Conservation (phyloP, 2,113 vertebrate genomes). For the Lonchura striata region DNA sequence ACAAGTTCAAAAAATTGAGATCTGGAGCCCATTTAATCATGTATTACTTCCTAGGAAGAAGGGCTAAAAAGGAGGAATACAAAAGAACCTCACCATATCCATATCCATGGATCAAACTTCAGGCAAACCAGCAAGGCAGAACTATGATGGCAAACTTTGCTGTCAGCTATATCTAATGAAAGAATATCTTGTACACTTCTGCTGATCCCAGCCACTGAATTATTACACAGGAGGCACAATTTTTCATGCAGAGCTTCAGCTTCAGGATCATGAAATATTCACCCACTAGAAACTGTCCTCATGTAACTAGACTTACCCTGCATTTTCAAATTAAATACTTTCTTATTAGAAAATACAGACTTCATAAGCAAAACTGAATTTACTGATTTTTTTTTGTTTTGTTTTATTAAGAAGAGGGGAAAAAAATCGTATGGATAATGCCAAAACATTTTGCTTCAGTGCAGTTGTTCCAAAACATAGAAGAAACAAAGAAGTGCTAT, state of each 20-base stretch:
- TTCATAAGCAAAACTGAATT: background rate
- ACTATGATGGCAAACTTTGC: background rate
- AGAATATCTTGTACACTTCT: background rate
- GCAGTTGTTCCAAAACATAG: background rate
- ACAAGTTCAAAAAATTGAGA: background rate
- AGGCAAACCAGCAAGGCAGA: background rate
- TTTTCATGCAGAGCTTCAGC: background rate
- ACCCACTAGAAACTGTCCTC: background rate
- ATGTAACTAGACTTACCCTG: background rate
- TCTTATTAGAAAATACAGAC: background rate
- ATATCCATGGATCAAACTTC: background rate
- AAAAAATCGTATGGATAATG: background rate
- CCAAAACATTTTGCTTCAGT: background rate
- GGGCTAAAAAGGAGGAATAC: background rate
- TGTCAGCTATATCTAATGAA: background rate
- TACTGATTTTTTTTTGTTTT: background rate
- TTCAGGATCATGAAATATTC: background rate
- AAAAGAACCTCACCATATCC: background rate
- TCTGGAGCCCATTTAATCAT: background rate
- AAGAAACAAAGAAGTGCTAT: background rate
- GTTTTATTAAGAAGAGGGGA: background rate
- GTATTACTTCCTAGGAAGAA: fast-evolving
- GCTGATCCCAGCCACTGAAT: background rate
- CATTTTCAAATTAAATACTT: background rate
- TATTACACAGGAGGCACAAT: background rate